These are phyloP conservation scores for Cyclina sinensis DNA, from an alignment of 1,140 invertebrate species.

Conservation along the genomic window DNA sequence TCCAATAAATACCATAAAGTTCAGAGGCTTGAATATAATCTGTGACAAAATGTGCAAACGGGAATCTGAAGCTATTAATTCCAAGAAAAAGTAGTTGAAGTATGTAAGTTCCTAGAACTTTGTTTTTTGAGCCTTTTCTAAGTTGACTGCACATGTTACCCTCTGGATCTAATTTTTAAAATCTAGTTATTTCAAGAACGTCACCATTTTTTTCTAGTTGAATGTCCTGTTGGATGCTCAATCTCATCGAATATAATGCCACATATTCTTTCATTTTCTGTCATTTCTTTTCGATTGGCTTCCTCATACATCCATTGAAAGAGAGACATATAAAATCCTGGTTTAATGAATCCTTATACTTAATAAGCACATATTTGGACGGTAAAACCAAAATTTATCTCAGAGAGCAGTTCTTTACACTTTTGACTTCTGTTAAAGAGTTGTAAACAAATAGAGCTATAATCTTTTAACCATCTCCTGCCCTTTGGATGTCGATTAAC, in stretches of 20 bases:
- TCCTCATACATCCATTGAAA: slow-evolving; percentile 66
- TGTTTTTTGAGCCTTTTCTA: slow-evolving; percentile 34
- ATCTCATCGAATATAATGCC: slow-evolving; percentile 68
- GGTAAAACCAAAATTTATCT: slow-evolving; percentile 31
- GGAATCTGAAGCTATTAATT: slow-evolving; percentile 66
- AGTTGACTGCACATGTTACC: slow-evolving; percentile 24
- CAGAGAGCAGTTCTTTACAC: background rate
- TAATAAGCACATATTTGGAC: slow-evolving; percentile 29
- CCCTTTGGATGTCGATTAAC: background rate
- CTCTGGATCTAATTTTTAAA: slow-evolving; percentile 47
- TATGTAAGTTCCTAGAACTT: slow-evolving; percentile 55
- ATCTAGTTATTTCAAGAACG: slow-evolving; percentile 28
- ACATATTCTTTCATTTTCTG: slow-evolving; percentile 31
- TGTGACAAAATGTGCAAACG: slow-evolving; percentile 67
- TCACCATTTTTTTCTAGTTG: slow-evolving; percentile 22
- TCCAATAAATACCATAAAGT: slow-evolving; percentile 57
- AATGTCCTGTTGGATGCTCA: slow-evolving; percentile 50
- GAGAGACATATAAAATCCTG: slow-evolving; percentile 58
- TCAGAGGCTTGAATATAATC: slow-evolving; percentile 51
- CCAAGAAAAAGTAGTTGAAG: slow-evolving; percentile 68
- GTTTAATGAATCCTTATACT: slow-evolving; percentile 65
- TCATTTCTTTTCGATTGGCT: slow-evolving; percentile 32
- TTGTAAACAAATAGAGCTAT: slow-evolving; percentile 15
- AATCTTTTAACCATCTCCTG: slow-evolving; percentile 15
- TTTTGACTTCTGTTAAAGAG: slow-evolving; percentile 41